Evolutionary conservation across 2,113 vertebrate genomes (phyloP), one percentile per base, ranked within the genome.

Genomic region (Quiscalus mexicanus): DNA sequence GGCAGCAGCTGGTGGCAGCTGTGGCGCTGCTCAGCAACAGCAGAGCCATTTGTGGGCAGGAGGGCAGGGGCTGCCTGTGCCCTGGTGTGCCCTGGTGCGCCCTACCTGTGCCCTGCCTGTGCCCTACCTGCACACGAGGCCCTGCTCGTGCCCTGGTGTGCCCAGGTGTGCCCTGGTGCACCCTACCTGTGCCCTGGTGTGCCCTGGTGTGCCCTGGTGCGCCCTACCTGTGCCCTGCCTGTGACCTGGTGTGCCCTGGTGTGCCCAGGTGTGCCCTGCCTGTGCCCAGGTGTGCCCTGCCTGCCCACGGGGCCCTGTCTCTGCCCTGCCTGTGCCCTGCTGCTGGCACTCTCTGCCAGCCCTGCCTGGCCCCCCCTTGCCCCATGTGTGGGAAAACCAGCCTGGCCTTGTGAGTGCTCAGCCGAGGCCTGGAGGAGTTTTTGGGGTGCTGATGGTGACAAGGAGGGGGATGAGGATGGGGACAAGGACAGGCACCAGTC

Each of bases 371-470:
- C 37, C 37, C 37, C 37, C 37, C 37, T 37, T 37, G 37, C 37
- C 37, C 37, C 37, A 37, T 37, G 37, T 37, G 3, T 13, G 49
- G 52, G 2, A 16, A 27, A 60, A 39, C 11, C 22, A 12, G 28
- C 2, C 0, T 0, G 13, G 33, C 49, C 42, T 15, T 0, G 10
- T 3, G 2, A 19, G 11, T 10, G 24, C 70, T 83, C 67, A 18
- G 30, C 47, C 2, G 2, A 87, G 67, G 59, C 87, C 27, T 44
- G 0, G 3, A 14, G 42, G 37, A 1, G 3, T 4, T 87, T 91
- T 77, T 33, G 68, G 80, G 76, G 12, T 55, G 44, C 10, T 44
- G 49, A 9, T 42, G 45, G 41, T 33, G 42, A 28, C 35, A 2
- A 15, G 24, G 41, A 41, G 1, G 8, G 3, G 60, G 24, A 7